Percentiles rank a stretch among this genome's conserved stretches.
phyloP scores from a whole-genome alignment of 2,888 invertebrate species.

The Melipona beecheii region DNA sequence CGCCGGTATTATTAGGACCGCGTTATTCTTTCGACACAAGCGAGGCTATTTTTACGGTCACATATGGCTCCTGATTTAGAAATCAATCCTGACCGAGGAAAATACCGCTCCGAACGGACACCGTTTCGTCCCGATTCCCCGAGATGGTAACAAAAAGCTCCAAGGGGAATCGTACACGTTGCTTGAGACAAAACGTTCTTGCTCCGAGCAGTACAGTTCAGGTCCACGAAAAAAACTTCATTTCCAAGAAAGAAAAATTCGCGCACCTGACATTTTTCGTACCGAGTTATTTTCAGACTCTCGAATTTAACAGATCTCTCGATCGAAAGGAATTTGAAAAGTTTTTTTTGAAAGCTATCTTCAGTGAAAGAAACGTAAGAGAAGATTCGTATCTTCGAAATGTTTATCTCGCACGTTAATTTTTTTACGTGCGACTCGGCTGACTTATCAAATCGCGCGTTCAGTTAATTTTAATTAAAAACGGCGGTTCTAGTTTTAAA shows the following conservation, averaged over 20 bases:
- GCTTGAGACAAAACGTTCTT: constrained; percentile 21
- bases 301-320: too few species aligned
- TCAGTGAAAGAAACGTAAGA: too few species aligned
- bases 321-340: too few species aligned
- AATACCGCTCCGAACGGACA: background rate
- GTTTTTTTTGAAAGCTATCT: too few species aligned
- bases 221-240: too few species aligned
- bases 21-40: background rate
- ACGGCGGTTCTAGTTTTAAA: background rate
- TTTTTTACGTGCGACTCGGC: background rate
- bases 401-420: background rate
- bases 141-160: too few species aligned
- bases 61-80: background rate
- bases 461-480: background rate
- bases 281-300: too few species aligned
- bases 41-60: background rate
- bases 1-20: constrained; percentile 4
- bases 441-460: background rate
- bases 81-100: background rate
- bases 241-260: too few species aligned
- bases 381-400: too few species aligned
- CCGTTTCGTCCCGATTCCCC: background rate
- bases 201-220: background rate
- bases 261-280: too few species aligned
- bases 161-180: constrained; percentile 32